phyloP scores from a whole-genome alignment of 2,113 vertebrate genomes.

The Phrynocephalus versicolor region DNA sequence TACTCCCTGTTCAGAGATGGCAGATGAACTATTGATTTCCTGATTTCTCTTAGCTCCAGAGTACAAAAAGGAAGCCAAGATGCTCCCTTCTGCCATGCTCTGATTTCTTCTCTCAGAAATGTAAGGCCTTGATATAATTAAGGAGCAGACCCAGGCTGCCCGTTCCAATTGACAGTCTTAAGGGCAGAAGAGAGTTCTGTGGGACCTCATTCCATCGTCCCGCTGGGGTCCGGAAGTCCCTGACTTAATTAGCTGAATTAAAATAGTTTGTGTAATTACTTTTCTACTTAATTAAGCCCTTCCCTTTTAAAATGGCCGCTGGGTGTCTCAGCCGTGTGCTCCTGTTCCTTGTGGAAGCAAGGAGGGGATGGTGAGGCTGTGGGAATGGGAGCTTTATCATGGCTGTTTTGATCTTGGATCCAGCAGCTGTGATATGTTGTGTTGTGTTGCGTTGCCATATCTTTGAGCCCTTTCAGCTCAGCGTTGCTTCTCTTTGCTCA shows the following conservation, averaged over 20 bases:
- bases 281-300: neutral
- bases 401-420: no score
- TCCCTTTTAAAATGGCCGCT: neutral
- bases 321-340: neutral
- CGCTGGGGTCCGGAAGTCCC: neutral
- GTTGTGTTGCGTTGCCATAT: no score
- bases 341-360: neutral
- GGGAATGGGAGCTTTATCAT: no score
- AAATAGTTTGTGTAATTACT: neutral
- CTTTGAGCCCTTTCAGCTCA: no score
- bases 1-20: neutral
- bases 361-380: neutral
- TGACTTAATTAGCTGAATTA: neutral
- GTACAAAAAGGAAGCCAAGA: neutral
- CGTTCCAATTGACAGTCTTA: neutral
- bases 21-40: neutral
- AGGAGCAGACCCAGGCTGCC: neutral
- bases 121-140: neutral
- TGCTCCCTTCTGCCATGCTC: neutral
- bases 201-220: neutral
- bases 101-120: neutral
- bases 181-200: neutral
- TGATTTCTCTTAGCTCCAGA: neutral
- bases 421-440: no score
- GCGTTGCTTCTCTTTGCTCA: no score